These are phyloP conservation scores for Genyomyrus donnyi DNA, from an alignment of 2,113 vertebrate genomes.

Conservation along the genomic window DNA sequence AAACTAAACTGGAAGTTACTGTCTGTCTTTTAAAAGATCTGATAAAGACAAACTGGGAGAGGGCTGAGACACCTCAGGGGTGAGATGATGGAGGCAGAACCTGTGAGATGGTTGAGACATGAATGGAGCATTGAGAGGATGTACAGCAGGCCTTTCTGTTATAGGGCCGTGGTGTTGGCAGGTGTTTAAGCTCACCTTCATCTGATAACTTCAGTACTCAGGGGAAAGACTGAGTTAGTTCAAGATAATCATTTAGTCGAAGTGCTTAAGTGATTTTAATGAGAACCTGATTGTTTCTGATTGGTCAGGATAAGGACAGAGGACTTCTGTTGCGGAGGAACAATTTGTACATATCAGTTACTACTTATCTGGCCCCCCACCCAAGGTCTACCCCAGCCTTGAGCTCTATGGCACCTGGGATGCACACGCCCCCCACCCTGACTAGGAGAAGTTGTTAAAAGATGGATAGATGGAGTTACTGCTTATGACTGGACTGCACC, in stretches of 20 bases:
- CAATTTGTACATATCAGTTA: background rate
- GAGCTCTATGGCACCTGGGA: background rate
- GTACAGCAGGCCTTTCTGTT: background rate
- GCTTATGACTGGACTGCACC: background rate
- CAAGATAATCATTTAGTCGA: background rate
- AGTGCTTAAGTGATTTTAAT: background rate
- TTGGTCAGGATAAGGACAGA: background rate
- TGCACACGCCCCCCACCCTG: no score
- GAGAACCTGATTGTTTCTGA: background rate
- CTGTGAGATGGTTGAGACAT: background rate
- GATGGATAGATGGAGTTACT: background rate
- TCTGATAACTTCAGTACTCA: background rate
- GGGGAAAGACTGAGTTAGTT: background rate
- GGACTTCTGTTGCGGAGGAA: background rate
- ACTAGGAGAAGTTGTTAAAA: background rate
- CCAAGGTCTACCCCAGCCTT: background rate
- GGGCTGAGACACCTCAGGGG: background rate
- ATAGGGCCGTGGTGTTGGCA: background rate
- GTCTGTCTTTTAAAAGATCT: background rate
- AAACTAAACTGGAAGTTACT: background rate
- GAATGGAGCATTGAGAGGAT: background rate
- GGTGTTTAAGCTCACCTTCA: background rate
- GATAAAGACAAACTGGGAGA: background rate
- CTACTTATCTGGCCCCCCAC: background rate
- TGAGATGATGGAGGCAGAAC: background rate